Conservation (phyloP, 2,888 invertebrate species). For the Chrysotoxum bicinctum region DNA sequence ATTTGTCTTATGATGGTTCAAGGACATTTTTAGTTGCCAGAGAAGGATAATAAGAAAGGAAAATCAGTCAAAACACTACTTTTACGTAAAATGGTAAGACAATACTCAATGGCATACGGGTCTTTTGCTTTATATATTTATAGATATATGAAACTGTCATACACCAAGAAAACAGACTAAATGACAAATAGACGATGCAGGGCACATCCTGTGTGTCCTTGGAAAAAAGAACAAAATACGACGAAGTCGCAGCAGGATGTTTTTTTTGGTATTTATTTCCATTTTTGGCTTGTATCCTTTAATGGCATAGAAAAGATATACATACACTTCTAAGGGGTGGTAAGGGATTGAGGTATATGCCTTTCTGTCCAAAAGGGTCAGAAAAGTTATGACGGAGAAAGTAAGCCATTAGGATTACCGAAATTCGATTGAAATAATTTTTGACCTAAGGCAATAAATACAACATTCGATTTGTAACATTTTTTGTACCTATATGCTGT, state of each 20-base stretch:
- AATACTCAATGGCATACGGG: constrained; percentile 33
- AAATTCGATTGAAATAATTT: constrained; percentile 54
- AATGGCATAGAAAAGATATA: constrained; percentile 34
- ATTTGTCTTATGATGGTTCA: constrained; percentile 55
- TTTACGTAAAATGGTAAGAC: constrained; percentile 28
- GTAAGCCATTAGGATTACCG: constrained; percentile 52
- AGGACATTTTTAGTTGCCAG: constrained; percentile 18
- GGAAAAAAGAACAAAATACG: not conserved
- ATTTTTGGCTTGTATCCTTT: constrained; percentile 18
- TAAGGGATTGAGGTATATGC: not conserved
- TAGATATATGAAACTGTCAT: constrained; percentile 3
- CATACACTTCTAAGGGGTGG: not conserved
- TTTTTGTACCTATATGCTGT: not conserved
- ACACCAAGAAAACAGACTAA: constrained; percentile 15
- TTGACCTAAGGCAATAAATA: constrained; percentile 46
- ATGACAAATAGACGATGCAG: constrained; percentile 39
- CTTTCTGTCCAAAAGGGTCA: not conserved
- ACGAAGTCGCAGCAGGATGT: constrained; percentile 30
- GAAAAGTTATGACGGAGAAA: constrained; percentile 15
- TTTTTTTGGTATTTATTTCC: constrained; percentile 42
- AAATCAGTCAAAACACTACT: constrained; percentile 24
- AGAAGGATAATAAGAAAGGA: not conserved
- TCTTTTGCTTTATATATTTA: not conserved
- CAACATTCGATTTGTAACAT: constrained; percentile 11
- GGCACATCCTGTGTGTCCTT: constrained; percentile 29